Conservation (phyloP, 2,113 vertebrate genomes). For the Suricata suricatta region DNA sequence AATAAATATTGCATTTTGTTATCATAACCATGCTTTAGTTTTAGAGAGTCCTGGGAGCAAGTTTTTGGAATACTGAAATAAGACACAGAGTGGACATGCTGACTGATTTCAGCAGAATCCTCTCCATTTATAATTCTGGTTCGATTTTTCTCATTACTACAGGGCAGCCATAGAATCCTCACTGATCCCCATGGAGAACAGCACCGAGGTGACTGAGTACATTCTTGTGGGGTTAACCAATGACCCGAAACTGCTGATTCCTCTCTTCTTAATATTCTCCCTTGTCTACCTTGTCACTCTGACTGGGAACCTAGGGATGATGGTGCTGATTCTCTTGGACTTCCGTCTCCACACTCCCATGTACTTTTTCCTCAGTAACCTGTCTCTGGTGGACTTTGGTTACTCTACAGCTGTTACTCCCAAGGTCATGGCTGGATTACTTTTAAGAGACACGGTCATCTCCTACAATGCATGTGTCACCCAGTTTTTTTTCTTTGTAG, state of each 20-base stretch:
- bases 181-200: neutral
- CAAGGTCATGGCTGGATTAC: slow-evolving; percentile 52
- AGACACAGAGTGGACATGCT: neutral
- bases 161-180: neutral
- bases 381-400: slow-evolving; percentile 51
- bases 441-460: neutral
- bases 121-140: neutral
- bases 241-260: neutral
- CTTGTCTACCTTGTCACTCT: slow-evolving; percentile 31
- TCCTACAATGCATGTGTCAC: neutral
- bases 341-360: slow-evolving; percentile 9
- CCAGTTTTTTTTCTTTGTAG: slow-evolving; percentile 44
- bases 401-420: slow-evolving; percentile 64
- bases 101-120: neutral
- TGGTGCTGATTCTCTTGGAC: neutral
- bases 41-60: neutral
- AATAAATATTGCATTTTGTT: neutral
- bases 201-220: neutral
- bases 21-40: neutral
- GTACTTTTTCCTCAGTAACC: slow-evolving; percentile 60
- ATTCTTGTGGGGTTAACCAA: neutral
- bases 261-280: neutral
- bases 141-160: neutral
- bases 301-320: slow-evolving; percentile 24
- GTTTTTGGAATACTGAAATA: neutral